A percentile compares a stretch with the other conserved stretches of the same genome.
phyloP scores from a whole-genome alignment of 2,113 vertebrate genomes.

The Cochlearius cochlearius region DNA sequence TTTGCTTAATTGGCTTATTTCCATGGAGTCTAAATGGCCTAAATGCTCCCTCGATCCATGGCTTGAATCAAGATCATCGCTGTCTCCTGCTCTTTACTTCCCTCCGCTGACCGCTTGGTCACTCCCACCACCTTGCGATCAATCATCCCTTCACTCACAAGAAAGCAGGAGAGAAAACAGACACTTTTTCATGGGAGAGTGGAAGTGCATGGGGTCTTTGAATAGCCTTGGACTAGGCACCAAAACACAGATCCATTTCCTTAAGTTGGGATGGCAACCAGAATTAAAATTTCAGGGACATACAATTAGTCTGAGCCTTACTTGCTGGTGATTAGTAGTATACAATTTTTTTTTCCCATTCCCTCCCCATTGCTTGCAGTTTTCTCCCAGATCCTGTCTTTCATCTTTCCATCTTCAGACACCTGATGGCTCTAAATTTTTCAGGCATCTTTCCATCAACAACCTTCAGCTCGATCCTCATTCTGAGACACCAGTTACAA shows the following conservation, averaged over 20 bases:
- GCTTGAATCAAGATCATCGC: rapidly evolving
- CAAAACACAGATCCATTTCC: neutral
- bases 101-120: neutral
- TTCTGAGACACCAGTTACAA: neutral
- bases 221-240: neutral
- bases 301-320: neutral
- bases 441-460: neutral
- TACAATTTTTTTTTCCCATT: neutral
- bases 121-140: rapidly evolving
- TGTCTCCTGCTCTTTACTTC: neutral
- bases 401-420: neutral
- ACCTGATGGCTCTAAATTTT: neutral
- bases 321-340: neutral
- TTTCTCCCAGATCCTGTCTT: neutral
- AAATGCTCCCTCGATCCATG: neutral
- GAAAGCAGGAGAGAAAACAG: neutral
- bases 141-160: too few relatives aligned
- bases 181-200: neutral
- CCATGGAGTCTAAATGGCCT: neutral
- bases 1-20: neutral
- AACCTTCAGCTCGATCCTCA: neutral
- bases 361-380: neutral
- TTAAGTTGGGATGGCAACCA: neutral
- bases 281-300: neutral
- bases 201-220: neutral